phyloP scores from a whole-genome alignment of 1,140 invertebrate genomes.

The Oscheius sp. region DNA sequence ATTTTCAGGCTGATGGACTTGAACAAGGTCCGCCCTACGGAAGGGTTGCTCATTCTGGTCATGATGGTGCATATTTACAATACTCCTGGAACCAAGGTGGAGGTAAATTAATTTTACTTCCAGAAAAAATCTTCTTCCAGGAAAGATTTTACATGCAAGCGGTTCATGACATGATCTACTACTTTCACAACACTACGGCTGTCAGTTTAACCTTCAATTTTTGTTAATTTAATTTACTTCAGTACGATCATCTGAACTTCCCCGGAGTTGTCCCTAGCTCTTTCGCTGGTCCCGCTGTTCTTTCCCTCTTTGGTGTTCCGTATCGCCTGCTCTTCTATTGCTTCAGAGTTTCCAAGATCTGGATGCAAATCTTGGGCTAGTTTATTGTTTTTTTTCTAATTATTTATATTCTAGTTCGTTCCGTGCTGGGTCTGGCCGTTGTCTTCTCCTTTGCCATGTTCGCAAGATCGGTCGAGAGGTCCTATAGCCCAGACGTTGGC shows the following conservation, averaged over 20 bases:
- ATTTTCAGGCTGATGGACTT: no score
- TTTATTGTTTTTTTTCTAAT: slow-evolving; percentile 1
- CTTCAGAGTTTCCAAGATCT: slow-evolving; percentile 78
- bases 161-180: slow-evolving; percentile 89
- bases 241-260: slow-evolving; percentile 98
- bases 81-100: slow-evolving; percentile 92
- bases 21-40: no score
- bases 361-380: slow-evolving; percentile 84
- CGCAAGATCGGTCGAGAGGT: no score
- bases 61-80: no score
- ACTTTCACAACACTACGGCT: background rate
- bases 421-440: slow-evolving; percentile 74
- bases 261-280: slow-evolving; percentile 95
- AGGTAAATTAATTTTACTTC: no score
- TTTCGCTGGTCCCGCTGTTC: slow-evolving; percentile 77
- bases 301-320: slow-evolving; percentile 76
- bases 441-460: slow-evolving; percentile 73
- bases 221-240: slow-evolving; percentile 35
- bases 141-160: slow-evolving; percentile 98
- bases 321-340: slow-evolving; percentile 71
- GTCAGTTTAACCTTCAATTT: slow-evolving; percentile 17
- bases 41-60: no score
- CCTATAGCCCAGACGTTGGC: no score
- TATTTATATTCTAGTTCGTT: slow-evolving; percentile 72
- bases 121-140: no score